phyloP scores from a whole-genome alignment of 2,888 invertebrate genomes.

The Synanthedon vespiformis region DNA sequence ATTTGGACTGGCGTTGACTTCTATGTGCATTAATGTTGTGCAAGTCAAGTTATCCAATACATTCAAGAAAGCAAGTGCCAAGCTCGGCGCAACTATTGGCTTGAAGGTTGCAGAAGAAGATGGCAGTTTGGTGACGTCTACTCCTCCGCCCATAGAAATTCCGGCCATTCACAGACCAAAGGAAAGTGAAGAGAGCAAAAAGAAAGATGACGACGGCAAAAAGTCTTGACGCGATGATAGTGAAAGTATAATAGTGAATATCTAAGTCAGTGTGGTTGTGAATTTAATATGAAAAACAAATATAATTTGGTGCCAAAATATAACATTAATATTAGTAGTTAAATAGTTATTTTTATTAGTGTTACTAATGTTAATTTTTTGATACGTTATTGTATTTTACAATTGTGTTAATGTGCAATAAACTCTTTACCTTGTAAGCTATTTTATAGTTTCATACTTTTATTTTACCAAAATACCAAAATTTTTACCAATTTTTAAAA shows the following conservation, averaged over 20 bases:
- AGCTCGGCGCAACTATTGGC: conserved; percentile 87
- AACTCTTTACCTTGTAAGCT: not conserved
- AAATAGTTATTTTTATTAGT: conserved; percentile 3
- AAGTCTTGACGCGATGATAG: conserved; percentile 10
- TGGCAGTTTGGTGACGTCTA: conserved; percentile 58
- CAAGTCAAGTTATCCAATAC: conserved; percentile 86
- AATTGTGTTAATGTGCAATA: not conserved
- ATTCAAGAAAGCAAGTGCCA: conserved; percentile 85
- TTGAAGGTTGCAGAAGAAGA: conserved; percentile 79
- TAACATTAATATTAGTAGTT: not conserved
- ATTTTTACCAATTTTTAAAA: too few species aligned
- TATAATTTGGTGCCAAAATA: conserved; percentile 1
- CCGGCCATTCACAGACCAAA: conserved; percentile 51
- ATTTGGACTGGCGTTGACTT: conserved; percentile 93
- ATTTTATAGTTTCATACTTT: too few species aligned
- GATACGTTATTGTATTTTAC: conserved; percentile 1
- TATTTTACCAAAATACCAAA: too few species aligned
- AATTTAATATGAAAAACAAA: not conserved
- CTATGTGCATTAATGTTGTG: conserved; percentile 97
- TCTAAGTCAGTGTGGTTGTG: conserved; percentile 4
- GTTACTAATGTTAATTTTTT: conserved; percentile 13
- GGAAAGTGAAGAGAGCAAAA: conserved; percentile 25
- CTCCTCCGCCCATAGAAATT: conserved; percentile 51
- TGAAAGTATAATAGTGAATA: conserved; percentile 6
- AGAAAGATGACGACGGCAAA: conserved; percentile 19